Evolutionary conservation across 2,797 vertebrate genomes (phyloP), one percentile per base, ranked within the genome.

Genomic region (Ibycter americanus): DNA sequence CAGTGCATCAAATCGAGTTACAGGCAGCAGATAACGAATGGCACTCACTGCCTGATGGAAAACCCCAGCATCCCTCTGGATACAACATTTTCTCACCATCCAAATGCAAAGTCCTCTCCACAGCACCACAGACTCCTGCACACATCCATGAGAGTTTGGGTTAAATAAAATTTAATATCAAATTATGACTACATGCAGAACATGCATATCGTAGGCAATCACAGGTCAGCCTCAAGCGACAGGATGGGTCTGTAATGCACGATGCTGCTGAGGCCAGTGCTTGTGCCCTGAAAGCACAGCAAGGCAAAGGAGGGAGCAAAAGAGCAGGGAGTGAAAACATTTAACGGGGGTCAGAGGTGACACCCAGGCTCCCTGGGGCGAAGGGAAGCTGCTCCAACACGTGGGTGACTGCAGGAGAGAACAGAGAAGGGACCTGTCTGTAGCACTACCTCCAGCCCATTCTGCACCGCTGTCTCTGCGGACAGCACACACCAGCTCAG

Each of bases 361-460:
- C 17, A 36, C 9, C 29, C 47, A 40, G n/a, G 34, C 42, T 36
- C 21, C 12, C 31, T 6, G 0, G 0, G 51, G 34, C 0, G 0
- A 46, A 52, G 22, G 23, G 63, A 77, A 65, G 25, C 23, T 23
- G 51, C 34, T 49, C 29, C 61, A 49, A 52, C 54, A 32, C 0
- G 0, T 0, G 0, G 22, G 32, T 10, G 51, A 47, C 3, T 36
- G 62, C 42, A 76, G 58, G n/a, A 82, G 40, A 61, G 32, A 44
- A 42, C 32, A 32, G 42, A 67, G 54, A 65, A 72, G 25, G 47
- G n/a, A n/a, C 27, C 58, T 18, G 9, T 16, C 46, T 9, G 27
- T 4, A 29, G 46, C 2, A 1, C 2, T 1, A 12, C 22, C 27
- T n/a, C 40, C 42, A 31, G 58, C 40, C 38, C 14, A 5, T 4